Percentiles rank a stretch among this genome's conserved stretches.
Evolutionary conservation across 2,888 invertebrate genomes (phyloP).

Genomic region (Agonopterix alstromeriana): DNA sequence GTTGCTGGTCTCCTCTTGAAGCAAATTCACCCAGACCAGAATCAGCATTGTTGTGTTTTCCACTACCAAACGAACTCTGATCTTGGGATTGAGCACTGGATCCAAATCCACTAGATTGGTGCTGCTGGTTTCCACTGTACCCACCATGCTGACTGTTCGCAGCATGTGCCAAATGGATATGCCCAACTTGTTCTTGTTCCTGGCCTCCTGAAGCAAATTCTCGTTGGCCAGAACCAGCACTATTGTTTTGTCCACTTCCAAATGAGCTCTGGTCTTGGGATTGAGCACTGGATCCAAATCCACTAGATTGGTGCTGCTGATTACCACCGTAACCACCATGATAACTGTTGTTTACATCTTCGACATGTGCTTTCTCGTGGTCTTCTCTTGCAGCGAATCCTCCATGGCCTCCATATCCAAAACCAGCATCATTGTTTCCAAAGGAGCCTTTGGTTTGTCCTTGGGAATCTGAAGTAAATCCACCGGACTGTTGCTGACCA

Average conservation of each 20-base stretch:
- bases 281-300: background rate
- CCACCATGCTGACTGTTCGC: too few species aligned
- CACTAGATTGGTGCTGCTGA: background rate
- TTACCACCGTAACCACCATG: too few species aligned
- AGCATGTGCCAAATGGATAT: background rate
- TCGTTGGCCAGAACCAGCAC: slow-evolving; percentile 4
- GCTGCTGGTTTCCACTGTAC: too few species aligned
- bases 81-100: background rate
- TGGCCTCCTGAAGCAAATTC: background rate
- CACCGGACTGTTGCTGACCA: background rate
- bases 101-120: background rate
- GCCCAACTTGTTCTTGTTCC: slow-evolving; percentile 3
- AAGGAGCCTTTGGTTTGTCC: too few species aligned
- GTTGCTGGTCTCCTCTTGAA: background rate
- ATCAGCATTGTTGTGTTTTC: slow-evolving; percentile 5
- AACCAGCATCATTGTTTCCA: too few species aligned
- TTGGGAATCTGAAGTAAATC: background rate
- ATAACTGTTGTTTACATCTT: too few species aligned
- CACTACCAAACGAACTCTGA: background rate
- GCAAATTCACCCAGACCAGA: background rate
- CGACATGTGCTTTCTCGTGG: too few species aligned
- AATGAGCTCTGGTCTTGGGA: slow-evolving; percentile 1
- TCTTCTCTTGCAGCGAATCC: too few species aligned
- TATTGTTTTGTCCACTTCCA: background rate
- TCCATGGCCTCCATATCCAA: too few species aligned